Conservation (phyloP, 2,888 invertebrate species). For the Myopa testacea region DNA sequence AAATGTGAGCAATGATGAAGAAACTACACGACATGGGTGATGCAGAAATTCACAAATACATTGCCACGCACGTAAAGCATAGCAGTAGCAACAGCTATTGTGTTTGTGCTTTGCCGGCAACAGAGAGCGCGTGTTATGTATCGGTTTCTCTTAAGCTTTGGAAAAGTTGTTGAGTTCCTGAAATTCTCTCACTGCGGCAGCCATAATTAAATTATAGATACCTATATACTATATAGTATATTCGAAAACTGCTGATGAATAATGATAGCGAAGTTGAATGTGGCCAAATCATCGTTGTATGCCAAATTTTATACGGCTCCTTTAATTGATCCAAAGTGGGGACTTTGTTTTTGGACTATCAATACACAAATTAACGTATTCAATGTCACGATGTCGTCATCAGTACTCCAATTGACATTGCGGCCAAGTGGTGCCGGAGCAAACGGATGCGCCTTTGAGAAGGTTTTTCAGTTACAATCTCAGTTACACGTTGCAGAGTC, state of each 20-base stretch:
- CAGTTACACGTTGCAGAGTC: not conserved
- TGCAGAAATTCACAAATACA: not conserved
- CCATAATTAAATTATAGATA: not conserved
- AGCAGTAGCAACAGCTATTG: not conserved
- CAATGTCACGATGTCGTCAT: not conserved
- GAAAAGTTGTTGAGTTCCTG: not conserved
- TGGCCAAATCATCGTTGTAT: not conserved
- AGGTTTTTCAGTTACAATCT: not conserved
- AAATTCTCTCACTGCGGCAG: not conserved
- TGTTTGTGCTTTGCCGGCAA: conserved; percentile 32
- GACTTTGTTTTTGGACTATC: too few species aligned
- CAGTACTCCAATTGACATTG: not conserved
- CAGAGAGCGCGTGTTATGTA: not conserved
- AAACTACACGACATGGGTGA: not conserved
- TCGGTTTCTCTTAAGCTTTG: not conserved
- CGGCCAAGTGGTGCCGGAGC: not conserved
- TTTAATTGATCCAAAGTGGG: not conserved
- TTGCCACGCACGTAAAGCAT: not conserved
- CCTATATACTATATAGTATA: not conserved
- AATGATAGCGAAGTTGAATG: not conserved
- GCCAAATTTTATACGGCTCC: not conserved
- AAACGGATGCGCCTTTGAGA: not conserved
- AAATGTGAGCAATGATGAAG: not conserved
- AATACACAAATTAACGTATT: not conserved
- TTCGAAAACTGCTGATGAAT: not conserved